phyloP scores from a whole-genome alignment of 2,797 vertebrate species.

The Danio choprae region DNA sequence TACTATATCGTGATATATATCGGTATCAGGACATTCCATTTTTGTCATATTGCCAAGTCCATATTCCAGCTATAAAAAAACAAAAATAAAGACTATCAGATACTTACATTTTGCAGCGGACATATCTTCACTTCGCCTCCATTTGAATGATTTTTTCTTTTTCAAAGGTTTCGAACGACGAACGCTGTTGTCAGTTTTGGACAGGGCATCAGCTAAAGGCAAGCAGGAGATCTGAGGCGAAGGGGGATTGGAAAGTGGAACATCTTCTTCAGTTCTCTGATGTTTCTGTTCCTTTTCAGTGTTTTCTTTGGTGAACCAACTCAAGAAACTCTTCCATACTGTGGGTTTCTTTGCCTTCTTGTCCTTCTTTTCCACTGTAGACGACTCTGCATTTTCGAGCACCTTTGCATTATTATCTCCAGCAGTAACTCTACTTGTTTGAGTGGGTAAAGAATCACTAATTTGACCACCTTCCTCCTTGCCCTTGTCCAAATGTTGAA shows the following conservation, averaged over 20 bases:
- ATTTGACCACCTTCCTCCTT: slow-evolving; percentile 28
- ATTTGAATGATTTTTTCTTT: slow-evolving; percentile 71
- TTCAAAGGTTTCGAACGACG: slow-evolving; percentile 61
- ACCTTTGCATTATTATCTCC: background rate
- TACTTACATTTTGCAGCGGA: slow-evolving; percentile 43
- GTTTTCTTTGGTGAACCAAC: slow-evolving; percentile 73
- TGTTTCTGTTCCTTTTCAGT: slow-evolving; percentile 72
- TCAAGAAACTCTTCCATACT: slow-evolving; percentile 79
- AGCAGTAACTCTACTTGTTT: background rate
- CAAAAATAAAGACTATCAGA: background rate
- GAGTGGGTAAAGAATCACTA: slow-evolving; percentile 4
- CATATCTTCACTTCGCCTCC: slow-evolving; percentile 63
- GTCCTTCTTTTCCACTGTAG: slow-evolving; percentile 44
- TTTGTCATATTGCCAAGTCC: no score
- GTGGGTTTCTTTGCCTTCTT: slow-evolving; percentile 73
- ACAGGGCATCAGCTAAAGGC: slow-evolving; percentile 54
- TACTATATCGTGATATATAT: no score
- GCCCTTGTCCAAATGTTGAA: slow-evolving; percentile 47
- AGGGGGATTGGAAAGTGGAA: slow-evolving; percentile 3
- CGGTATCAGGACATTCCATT: no score
- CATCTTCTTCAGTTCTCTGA: slow-evolving; percentile 54
- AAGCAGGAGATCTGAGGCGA: background rate
- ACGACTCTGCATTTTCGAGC: slow-evolving; percentile 28
- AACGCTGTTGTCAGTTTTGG: slow-evolving; percentile 24
- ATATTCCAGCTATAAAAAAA: background rate